Evolutionary conservation across 2,113 vertebrate species (phyloP).

Genomic region (Cottus gobio): DNA sequence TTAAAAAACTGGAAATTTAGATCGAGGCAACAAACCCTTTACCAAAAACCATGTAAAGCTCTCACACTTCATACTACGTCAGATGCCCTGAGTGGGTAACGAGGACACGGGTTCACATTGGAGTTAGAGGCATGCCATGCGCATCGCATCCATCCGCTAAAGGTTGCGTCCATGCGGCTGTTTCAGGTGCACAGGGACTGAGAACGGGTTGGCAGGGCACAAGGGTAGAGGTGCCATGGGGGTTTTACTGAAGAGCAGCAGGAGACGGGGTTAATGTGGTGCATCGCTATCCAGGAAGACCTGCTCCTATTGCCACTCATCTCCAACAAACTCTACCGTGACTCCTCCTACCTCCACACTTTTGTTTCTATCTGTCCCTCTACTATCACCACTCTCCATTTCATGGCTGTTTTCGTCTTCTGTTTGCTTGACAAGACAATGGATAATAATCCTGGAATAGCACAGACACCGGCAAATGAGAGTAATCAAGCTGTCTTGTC

Average conservation of each 20-base stretch:
- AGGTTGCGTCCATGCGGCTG: neutral
- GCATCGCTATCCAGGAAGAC: slow-evolving; percentile 72
- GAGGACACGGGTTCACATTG: neutral
- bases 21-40: neutral
- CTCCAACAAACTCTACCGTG: slow-evolving; percentile 68
- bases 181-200: neutral
- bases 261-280: slow-evolving; percentile 72
- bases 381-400: slow-evolving; percentile 73
- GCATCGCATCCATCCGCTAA: neutral
- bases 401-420: slow-evolving; percentile 78
- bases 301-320: slow-evolving; percentile 75
- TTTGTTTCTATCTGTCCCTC: slow-evolving; percentile 66
- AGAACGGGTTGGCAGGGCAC: neutral
- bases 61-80: neutral
- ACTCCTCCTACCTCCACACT: slow-evolving; percentile 61
- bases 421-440: slow-evolving; percentile 83
- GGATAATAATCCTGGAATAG: slow-evolving; percentile 83
- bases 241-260: slow-evolving; percentile 70
- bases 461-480: slow-evolving; percentile 81
- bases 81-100: neutral
- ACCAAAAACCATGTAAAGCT: no score
- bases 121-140: neutral
- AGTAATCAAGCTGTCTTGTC: slow-evolving; percentile 86
- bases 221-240: slow-evolving; percentile 36
- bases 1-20: neutral